Percentiles rank a stretch among this genome's conserved stretches.
These are phyloP conservation scores for Anser brachyrhynchus DNA, from an alignment of 2,113 vertebrate species.

Conservation along the genomic window DNA sequence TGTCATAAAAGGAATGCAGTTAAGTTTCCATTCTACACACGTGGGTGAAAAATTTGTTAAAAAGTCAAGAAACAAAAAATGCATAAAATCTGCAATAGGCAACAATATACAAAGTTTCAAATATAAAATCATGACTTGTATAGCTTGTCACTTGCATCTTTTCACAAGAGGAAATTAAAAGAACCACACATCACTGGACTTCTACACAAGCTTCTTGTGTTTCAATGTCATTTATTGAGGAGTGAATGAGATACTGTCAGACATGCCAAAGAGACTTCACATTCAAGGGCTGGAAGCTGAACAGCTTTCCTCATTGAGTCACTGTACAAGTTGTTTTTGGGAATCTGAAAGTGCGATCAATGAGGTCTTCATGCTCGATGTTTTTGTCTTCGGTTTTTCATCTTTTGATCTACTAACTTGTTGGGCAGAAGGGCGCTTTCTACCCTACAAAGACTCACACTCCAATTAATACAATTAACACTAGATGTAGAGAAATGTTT, in stretches of 20 bases:
- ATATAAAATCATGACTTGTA: slow-evolving; percentile 17
- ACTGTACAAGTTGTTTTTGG: slow-evolving; percentile 66
- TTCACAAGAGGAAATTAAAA: slow-evolving; percentile 63
- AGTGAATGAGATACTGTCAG: slow-evolving; percentile 81
- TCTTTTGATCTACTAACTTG: slow-evolving; percentile 70
- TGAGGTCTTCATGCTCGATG: slow-evolving; percentile 73
- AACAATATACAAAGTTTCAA: slow-evolving; percentile 48
- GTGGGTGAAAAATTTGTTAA: slow-evolving; percentile 37
- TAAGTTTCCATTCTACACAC: slow-evolving; percentile 16
- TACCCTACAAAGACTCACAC: slow-evolving; percentile 74
- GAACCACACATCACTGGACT: slow-evolving; percentile 77
- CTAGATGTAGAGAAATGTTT: slow-evolving; percentile 72
- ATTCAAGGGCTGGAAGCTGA: slow-evolving; percentile 81
- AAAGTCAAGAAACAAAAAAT: slow-evolving; percentile 31
- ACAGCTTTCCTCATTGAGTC: slow-evolving; percentile 73
- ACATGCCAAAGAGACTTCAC: slow-evolving; percentile 84
- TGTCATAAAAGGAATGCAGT: slow-evolving; percentile 12
- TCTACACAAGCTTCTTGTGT: slow-evolving; percentile 77
- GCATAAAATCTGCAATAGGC: slow-evolving; percentile 36
- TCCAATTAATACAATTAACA: slow-evolving; percentile 74
- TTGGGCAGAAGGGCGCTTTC: slow-evolving; percentile 68
- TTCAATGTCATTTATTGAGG: slow-evolving; percentile 84
- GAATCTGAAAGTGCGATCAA: slow-evolving; percentile 65
- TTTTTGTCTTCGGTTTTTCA: slow-evolving; percentile 62
- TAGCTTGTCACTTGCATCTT: slow-evolving; percentile 54